Conservation (phyloP, 2,888 invertebrate species). For the Aplocera efformata region DNA sequence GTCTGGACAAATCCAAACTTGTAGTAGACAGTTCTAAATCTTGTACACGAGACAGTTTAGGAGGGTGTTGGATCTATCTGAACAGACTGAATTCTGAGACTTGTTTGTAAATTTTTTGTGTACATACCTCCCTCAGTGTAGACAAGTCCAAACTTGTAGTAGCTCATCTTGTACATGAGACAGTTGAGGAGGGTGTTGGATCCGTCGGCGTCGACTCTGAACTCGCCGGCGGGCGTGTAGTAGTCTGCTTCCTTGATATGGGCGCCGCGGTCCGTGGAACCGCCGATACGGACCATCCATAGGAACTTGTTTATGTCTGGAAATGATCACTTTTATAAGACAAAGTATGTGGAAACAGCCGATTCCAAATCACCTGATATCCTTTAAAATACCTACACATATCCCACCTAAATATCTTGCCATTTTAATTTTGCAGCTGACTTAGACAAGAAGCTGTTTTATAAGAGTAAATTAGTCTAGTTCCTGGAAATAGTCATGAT, state of each 20-base stretch:
- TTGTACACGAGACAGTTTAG: constrained; percentile 99
- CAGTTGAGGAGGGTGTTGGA: constrained; percentile 95
- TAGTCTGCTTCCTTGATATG: constrained; percentile 98
- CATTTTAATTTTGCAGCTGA: too few relatives aligned
- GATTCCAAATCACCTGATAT: too few relatives aligned
- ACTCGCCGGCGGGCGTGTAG: constrained; percentile 97
- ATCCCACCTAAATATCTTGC: too few relatives aligned
- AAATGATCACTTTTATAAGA: neutral
- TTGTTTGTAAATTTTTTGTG: constrained; percentile 98
- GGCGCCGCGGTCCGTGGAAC: constrained; percentile 95
- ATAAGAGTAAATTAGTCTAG: too few relatives aligned
- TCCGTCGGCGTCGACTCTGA: constrained; percentile 96
- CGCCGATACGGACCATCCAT: constrained; percentile 99
- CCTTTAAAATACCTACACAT: too few relatives aligned
- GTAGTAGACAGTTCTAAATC: constrained; percentile 99
- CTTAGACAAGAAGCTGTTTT: too few relatives aligned
- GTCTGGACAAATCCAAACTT: constrained; percentile 96
- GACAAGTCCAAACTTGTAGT: constrained; percentile 97
- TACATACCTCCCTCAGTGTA: constrained; percentile 97
- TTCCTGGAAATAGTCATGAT: too few relatives aligned
- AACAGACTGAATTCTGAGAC: constrained; percentile 95
- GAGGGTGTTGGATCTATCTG: constrained; percentile 90
- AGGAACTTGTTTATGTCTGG: constrained; percentile 98
- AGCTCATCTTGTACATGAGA: constrained; percentile 99
- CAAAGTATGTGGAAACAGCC: too few relatives aligned